Evolutionary conservation across 2,888 invertebrate species (phyloP), one percentile per base, ranked within the genome.

Genomic region (Lissonota sp.): DNA sequence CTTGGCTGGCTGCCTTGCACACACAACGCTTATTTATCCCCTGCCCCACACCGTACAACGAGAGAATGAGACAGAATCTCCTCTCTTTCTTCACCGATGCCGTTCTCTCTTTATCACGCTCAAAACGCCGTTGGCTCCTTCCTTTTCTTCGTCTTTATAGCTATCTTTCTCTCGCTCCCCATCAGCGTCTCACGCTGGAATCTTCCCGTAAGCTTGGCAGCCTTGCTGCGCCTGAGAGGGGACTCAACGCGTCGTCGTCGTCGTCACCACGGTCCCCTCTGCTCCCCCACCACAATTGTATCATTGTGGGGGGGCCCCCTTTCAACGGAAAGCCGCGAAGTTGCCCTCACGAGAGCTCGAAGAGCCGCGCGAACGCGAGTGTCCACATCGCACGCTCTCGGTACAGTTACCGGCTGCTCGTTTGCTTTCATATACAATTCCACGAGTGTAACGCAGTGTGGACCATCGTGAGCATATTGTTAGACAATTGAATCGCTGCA

Each of bases 371-470:
- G 88, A 87, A 86, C 86, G 26, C 26, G 87, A 88, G 84, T 89
- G 87, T 87, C 88, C 84, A 86, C 87, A 84, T 80, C 62, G 74
- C 84, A 85, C 81, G 64, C 82, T 74, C 85, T 89, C 88, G 86
- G 89, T 90, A 90, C 90, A 90, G 90, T 91, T 90, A 90, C 86
- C 84, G 89, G 88, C 88, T 88, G 87, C 85, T 84, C 87, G 86
- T 85, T 26, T 26, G 87, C 85, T 86, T 51, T 86, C 86, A 86
- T 87, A 88, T 26, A 26, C 26, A 26, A 26, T 86, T 86, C 85
- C 10, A 83, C 85, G 86, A 42, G 53, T 55, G 53, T 63, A 42
- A 62, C 63, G 67, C 57, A 26, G 26, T 26, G 26, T 26, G 26
- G 26, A 26, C 26, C 26, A 26, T 26, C 26, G 26, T 26, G 26